Base-by-base conservation (phyloP, 2,797 vertebrate species). In the Hoplostethus atlanticus region DNA sequence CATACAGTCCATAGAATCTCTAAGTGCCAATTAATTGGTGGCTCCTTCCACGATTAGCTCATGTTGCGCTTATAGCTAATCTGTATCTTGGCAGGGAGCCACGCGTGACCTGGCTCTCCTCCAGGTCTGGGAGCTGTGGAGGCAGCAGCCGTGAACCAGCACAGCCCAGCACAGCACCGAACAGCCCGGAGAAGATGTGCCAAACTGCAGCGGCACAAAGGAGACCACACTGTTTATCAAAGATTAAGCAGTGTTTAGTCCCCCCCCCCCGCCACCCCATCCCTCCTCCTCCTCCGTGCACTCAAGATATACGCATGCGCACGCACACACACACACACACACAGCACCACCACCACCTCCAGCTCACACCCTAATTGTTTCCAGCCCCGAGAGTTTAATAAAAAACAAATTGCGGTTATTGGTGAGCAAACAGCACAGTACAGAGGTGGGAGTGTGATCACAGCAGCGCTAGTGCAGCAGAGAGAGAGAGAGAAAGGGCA, bases 21-120 rank as follows among this genome's bases (percentile, higher is more conserved):
- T 87, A 88, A 93, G 86, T 83, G 88, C 80, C 83, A 86, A 85
- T 91, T 90, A 91, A 93, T 93, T 83, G 83, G 90, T 78, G 89
- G 89, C 86, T 91, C 88, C 83, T 85, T 91, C 83, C 73, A 88
- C 81, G 79, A 93, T 93, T 93, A 93, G 90, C 90, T 92, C 86
- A 88, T 91, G 88, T 91, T 90, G 88, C 71, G 81, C 87, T 91
- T 93, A 91, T 90, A 91, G 87, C 90, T 92, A 90, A 91, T 94
- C 91, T 88, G 89, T 86, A 84, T 87, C 79, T 91, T 93, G 92
- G 91, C 90, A 71, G 83, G 66, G 61, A 67, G 90, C 91, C 90
- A 92, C n/a, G 65, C 57, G 81, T 90, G 90, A 88, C 85, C 92
- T 94, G 94, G 93, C 92, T 71, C 38, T 13, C 15, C 1, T 89